Evolutionary conservation across 2,888 invertebrate species (phyloP), one percentile per base, ranked within the genome.

Genomic region (Epinotia brunnichana): DNA sequence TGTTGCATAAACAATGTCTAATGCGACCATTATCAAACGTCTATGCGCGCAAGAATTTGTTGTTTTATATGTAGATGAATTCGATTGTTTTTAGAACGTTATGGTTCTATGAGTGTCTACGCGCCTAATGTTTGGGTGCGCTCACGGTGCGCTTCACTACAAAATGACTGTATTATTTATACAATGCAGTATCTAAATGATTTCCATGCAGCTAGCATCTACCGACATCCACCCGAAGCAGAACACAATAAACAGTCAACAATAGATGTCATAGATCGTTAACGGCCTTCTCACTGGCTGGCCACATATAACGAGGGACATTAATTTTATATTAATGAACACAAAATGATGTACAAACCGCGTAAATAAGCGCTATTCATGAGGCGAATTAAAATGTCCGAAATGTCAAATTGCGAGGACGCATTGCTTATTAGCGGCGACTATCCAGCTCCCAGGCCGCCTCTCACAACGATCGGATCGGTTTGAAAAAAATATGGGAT

Each of bases 371-470:
- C 85, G 82, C 88, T 87, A 91, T 91, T 91, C 91, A 90, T 89
- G 87, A 88, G 81, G 86, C 82, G 85, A 87, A 92, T 92, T 92
- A 90, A 89, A 91, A 89, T 85, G 88, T 90, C 90, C 90, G 87
- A 92, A 91, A 91, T 89, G 89, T 90, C 90, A 88, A 91, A 91
- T 90, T 88, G 88, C 87, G 87, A 88, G 90, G 87, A 89, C 87
- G 83, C 82, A 82, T 83, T 81, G 87, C 86, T 85, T 89, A 76
- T 74, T 90, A 90, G 84, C 81, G 82, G 80, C 80, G 80, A 79
- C 82, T 83, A 81, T 82, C 76, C 74, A 76, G 61, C 29, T 61
- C 24, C 68, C 75, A 29, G 73, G 76, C 77, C 74, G 74, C 17
- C 78, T 75, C 64, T 89, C 72, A 89, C 81, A 90, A 80, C 80